Base-by-base conservation (phyloP, 2,113 vertebrate species). In the Gopherus evgoodei region DNA sequence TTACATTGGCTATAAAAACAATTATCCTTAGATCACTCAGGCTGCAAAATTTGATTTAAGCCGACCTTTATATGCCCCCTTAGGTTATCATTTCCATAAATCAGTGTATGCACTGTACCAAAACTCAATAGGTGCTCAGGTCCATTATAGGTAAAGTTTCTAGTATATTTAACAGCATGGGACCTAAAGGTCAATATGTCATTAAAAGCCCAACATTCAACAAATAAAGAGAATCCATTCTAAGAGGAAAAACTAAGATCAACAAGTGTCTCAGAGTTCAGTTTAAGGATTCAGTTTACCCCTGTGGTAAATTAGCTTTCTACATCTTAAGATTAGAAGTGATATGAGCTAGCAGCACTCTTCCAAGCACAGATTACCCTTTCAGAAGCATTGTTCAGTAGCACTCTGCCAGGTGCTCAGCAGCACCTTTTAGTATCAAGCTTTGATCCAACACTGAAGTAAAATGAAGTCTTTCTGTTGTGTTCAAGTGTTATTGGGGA, bases 1-100 rank as follows among this genome's bases (percentile, higher is more conserved):
- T 94, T 95, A 97, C 95, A 81, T 95, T 98, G 95, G 78, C 97
- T 96, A 95, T 98, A 98, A 98, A 98, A 98, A 89, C 97, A 98
- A 98, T 98, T 95, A 96, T 80, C 84, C 83, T 93, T 89, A 95
- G 92, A 91, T 92, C 90, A 69, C 47, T 81, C 65, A 31, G 88
- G 81, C 88, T 90, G 54, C 88, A 88, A 94, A 96, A 50, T 93
- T 78, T 89, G 65, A 91, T 81, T 96, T 90, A 69, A 81, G 84
- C 81, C 87, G 72, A 88, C 49, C 75, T 97, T 95, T 65, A 56
- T 79, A 86, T 56, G 84, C 9, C 27, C 53, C 80, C 29, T 78
- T 27, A 24, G 83, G 84, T 94, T 96, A 89, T 90, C 88, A 75
- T 44, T 29, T 84, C 62, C 91, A 84, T 88, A 93, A 96, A 97